phyloP scores from a whole-genome alignment of 2,888 invertebrate species.

The Gryllus longicercus region DNA sequence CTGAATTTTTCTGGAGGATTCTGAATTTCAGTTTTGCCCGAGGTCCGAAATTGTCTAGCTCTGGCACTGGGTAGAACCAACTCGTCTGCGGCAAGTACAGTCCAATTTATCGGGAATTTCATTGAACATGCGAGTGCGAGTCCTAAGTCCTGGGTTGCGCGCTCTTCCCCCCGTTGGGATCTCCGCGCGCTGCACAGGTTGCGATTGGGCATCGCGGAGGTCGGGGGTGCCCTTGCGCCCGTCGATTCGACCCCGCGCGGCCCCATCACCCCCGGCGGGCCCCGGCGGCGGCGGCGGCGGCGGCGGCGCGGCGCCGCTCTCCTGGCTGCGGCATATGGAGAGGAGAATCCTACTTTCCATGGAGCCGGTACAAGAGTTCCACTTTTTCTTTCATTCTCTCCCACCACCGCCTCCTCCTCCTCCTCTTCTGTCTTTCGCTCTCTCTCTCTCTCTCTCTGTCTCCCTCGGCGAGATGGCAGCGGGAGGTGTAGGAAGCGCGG shows the following conservation, averaged over 20 bases:
- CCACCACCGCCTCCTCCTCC: conserved; percentile 4
- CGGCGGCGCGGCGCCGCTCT: neutral
- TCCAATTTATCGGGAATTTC: too few species aligned
- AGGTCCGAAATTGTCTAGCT: too few species aligned
- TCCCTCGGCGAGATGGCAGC: conserved; percentile 19
- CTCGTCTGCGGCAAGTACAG: too few species aligned
- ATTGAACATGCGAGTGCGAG: too few species aligned
- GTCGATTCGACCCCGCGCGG: neutral
- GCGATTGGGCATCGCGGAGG: neutral
- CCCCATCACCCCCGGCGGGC: neutral
- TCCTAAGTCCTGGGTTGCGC: too few species aligned
- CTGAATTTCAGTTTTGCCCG: too few species aligned
- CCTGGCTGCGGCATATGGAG: neutral
- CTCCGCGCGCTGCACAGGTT: too few species aligned
- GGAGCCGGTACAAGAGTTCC: conserved; percentile 31
- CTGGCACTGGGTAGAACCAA: too few species aligned
- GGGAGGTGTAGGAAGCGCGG: conserved; percentile 20
- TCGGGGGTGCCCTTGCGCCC: neutral
- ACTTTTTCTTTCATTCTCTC: conserved; percentile 33
- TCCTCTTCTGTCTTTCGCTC: neutral
- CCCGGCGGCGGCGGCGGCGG: neutral
- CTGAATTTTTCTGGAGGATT: too few species aligned
- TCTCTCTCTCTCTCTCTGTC: conserved; percentile 3
- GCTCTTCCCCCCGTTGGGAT: too few species aligned
- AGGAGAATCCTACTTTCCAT: conserved; percentile 7